Base-by-base conservation (phyloP, 1,140 invertebrate genomes). In the Tigriopus japonicus region DNA sequence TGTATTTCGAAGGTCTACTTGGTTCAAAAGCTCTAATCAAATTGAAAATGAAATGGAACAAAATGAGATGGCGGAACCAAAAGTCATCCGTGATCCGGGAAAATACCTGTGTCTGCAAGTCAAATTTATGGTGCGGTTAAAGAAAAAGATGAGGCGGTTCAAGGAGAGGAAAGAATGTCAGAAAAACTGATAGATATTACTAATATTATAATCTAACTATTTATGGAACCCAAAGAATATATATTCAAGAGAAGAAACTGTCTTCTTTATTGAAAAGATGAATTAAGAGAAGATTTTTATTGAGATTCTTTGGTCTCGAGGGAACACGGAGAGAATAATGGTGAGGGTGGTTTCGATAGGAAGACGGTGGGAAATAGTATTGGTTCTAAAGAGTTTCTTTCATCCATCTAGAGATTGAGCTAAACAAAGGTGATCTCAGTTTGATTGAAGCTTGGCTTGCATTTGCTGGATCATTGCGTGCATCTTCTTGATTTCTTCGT, bases 381-480 rank as follows among this genome's bases (percentile, higher is more conserved):
- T 35, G 28, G 28, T 35, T 5, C 28, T 35, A 35, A 35, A 9
- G 28, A 35, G 28, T 9, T 35, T 5, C 3, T 35, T 5, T 35
- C 28, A 35, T 35, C 28, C 28, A 35, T 35, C 28, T 35, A 35
- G 28, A 35, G 9, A 35, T 35, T 35, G 28, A 35, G 28, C 28
- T 35, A 35, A 35, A 35, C 28, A 9, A 35, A 9, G 3, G 3
- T 3, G 56, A 63, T 81, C 73, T 35, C 28, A 35, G 28, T 35
- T 35, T 2, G 45, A 49, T 49, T 88, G 87, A 28, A 96, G 79
- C 74, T 94, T 88, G 66, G 91, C 87, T 76, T 97, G 89, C 92
- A 97, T 97, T 72, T 91, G 87, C 24, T 85, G 82, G 60, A 97
- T 77, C 81, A 94, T 93, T 71, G 94, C 88, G 74, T 61, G 59